Conservation (phyloP, 2,113 vertebrate species). For the Athene noctua region DNA sequence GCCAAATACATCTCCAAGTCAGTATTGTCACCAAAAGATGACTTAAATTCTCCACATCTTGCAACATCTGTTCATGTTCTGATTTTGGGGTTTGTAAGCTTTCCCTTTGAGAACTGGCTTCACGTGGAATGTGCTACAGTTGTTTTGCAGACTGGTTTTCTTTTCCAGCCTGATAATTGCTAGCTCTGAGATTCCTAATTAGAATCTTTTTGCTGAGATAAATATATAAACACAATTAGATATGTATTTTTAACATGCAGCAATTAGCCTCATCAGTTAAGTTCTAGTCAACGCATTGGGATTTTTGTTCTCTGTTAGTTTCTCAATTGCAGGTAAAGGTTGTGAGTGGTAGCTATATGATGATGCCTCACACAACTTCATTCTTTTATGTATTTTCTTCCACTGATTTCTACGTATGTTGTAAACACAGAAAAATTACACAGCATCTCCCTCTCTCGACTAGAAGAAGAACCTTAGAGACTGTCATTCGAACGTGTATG, state of each 20-base stretch:
- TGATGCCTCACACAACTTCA: not conserved
- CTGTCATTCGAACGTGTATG: not conserved
- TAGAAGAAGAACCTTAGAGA: not conserved
- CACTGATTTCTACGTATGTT: not conserved
- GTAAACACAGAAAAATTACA: not conserved
- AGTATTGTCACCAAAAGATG: not conserved
- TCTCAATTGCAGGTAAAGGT: not conserved
- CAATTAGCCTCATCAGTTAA: not conserved
- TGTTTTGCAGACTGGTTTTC: not conserved
- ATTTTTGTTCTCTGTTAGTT: not conserved
- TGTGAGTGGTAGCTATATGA: not conserved
- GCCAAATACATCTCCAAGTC: not conserved
- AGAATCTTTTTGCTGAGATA: constrained; percentile 52
- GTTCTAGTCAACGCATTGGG: not conserved
- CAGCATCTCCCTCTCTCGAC: fast-evolving
- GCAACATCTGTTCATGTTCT: not conserved
- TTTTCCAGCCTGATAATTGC: constrained; percentile 21
- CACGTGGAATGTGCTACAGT: not conserved
- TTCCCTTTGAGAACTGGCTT: not conserved
- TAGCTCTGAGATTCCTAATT: constrained; percentile 50
- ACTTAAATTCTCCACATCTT: not conserved
- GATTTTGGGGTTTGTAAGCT: not conserved
- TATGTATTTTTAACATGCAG: not conserved
- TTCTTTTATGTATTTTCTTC: not conserved
- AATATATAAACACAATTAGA: constrained; percentile 37